Conservation (phyloP, 2,797 vertebrate genomes). For the Clarias platycephalus region DNA sequence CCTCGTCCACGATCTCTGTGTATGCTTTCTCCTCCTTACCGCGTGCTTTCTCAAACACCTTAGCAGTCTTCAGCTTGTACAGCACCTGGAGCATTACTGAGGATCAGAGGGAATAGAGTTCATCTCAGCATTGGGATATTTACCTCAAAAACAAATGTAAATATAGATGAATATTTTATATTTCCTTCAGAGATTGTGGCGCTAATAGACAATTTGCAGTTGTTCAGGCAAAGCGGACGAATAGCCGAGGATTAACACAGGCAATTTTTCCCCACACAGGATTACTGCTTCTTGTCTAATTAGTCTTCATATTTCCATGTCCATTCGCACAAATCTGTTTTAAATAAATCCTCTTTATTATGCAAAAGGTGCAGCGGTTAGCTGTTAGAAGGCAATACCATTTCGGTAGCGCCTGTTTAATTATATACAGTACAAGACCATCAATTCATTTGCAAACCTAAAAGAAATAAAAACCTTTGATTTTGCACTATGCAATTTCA, state of each 20-base stretch:
- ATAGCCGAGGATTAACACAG: conserved; percentile 31
- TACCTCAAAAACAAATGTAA: too few relatives aligned
- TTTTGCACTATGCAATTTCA: background rate
- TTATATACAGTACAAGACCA: background rate
- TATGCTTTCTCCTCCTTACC: conserved; percentile 90
- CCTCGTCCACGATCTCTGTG: conserved; percentile 92
- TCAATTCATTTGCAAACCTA: background rate
- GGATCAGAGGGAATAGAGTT: conserved; percentile 16
- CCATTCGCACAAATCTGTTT: conserved; percentile 41
- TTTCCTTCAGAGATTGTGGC: background rate
- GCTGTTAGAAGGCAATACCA: conserved; percentile 14
- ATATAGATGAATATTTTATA: background rate
- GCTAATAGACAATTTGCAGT: conserved; percentile 27
- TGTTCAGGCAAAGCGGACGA: conserved; percentile 37
- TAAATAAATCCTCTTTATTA: conserved; percentile 38
- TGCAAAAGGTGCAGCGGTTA: conserved; percentile 1
- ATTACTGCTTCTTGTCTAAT: conserved; percentile 49
- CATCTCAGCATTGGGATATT: background rate
- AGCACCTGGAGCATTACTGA: conserved; percentile 97
- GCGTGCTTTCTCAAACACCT: conserved; percentile 95
- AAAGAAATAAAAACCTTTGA: background rate
- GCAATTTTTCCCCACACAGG: conserved; percentile 39
- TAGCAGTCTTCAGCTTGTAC: conserved; percentile 98
- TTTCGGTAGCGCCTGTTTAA: background rate
- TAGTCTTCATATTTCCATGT: conserved; percentile 45